These are phyloP conservation scores for Tenualosa thibaudeaui DNA, from an alignment of 2,797 vertebrate species.

Conservation along the genomic window DNA sequence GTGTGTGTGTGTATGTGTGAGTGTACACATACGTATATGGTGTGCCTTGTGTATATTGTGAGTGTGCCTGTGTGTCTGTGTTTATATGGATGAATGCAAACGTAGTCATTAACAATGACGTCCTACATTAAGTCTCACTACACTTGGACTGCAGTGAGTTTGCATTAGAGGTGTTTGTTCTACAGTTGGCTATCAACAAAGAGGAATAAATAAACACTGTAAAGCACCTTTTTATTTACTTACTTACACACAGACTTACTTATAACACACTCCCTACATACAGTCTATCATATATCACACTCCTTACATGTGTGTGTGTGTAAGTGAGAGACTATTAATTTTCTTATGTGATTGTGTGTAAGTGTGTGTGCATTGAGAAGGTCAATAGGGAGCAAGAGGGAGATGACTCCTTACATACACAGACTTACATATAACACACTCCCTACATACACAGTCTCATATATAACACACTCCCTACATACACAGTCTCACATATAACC, in stretches of 20 bases:
- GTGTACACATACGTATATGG: too few relatives aligned
- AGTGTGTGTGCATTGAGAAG: neutral
- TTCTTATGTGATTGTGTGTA: neutral
- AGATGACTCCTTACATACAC: neutral
- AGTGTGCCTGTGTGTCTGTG: neutral
- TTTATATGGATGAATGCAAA: neutral
- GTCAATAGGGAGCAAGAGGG: neutral
- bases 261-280: too few relatives aligned
- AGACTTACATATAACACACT: too few relatives aligned
- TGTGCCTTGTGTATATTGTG: neutral
- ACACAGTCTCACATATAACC: too few relatives aligned
- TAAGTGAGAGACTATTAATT: too few relatives aligned
- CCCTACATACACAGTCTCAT: too few relatives aligned
- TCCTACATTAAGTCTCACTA: neutral
- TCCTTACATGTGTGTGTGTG: neutral
- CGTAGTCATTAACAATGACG: neutral
- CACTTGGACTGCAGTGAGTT: neutral
- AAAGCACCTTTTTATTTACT: neutral
- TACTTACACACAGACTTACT: neutral
- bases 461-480: too few relatives aligned
- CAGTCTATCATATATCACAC: too few relatives aligned
- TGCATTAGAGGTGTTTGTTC: neutral
- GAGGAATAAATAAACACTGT: neutral
- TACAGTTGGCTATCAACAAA: neutral
- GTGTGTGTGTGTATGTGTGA: conserved; percentile 22